These are phyloP conservation scores for Anthonomus grandis DNA, from an alignment of 1,140 invertebrate genomes.

Conservation along the genomic window DNA sequence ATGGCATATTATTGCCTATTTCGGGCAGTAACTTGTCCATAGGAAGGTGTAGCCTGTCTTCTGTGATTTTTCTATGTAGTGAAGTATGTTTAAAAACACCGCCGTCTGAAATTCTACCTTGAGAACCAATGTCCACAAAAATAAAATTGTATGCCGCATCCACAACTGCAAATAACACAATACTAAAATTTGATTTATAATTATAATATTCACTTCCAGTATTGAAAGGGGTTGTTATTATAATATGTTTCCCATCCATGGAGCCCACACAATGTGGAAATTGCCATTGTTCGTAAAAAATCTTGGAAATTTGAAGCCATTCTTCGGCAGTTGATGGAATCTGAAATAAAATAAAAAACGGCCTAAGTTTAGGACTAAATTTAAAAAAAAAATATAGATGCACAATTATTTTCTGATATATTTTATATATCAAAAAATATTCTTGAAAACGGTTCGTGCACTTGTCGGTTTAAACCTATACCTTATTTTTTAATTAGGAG, in stretches of 20 bases:
- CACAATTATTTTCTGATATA: no score
- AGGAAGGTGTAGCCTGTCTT: slow-evolving; percentile 8
- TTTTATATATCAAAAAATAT: no score
- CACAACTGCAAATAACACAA: slow-evolving; percentile 48
- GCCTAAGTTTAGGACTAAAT: no score
- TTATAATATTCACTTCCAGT: slow-evolving; percentile 48
- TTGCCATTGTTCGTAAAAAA: slow-evolving; percentile 19
- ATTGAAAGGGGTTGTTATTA: slow-evolving; percentile 32
- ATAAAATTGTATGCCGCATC: slow-evolving; percentile 49
- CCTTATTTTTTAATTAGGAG: no score
- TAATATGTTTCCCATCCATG: slow-evolving; percentile 47
- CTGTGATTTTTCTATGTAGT: slow-evolving; percentile 8
- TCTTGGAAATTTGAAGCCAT: slow-evolving; percentile 9
- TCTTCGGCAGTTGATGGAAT: slow-evolving; percentile 12
- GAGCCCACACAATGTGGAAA: slow-evolving; percentile 26
- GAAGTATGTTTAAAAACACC: slow-evolving; percentile 11
- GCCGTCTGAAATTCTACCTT: slow-evolving; percentile 33
- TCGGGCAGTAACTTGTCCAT: not conserved
- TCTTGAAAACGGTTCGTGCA: no score
- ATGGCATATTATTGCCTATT: slow-evolving; percentile 5
- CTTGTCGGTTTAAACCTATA: no score
- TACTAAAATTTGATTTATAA: slow-evolving; percentile 49
- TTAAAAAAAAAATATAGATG: no score
- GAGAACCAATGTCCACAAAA: slow-evolving; percentile 42
- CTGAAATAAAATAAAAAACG: slow-evolving; percentile 12